A percentile compares a stretch with the other conserved stretches of the same genome.
These are phyloP conservation scores for Anagrus nilaparvatae DNA, from an alignment of 1,140 invertebrate genomes.

Conservation along the genomic window DNA sequence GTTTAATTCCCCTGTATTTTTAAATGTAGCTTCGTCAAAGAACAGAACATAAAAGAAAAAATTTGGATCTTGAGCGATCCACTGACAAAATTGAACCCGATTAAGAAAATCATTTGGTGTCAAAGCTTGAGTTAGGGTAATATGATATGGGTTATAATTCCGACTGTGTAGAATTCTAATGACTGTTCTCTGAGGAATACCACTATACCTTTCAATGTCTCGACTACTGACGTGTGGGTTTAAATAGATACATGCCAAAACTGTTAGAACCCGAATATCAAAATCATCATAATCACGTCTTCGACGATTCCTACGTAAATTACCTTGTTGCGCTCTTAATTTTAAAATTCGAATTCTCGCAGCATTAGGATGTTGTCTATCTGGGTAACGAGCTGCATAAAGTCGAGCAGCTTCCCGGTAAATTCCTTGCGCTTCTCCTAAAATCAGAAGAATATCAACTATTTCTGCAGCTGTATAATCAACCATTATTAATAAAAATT, in stretches of 20 bases:
- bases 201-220: conserved; percentile 9
- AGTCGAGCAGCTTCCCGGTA: conserved; percentile 2
- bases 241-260: conserved; percentile 5
- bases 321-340: conserved; percentile 7
- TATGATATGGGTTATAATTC: conserved; percentile 11
- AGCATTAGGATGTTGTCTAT: conserved; percentile 2
- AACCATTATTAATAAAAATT: conserved; percentile 6
- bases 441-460: conserved; percentile 7
- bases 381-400: conserved; percentile 9
- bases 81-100: conserved; percentile 13
- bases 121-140: conserved; percentile 7
- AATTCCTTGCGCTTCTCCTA: conserved; percentile 5
- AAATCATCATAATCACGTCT: background rate
- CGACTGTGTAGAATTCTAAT: conserved; percentile 4
- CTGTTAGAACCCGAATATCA: conserved; percentile 1
- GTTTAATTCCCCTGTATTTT: conserved; percentile 13
- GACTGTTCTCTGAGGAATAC: conserved; percentile 5
- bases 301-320: background rate
- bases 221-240: conserved; percentile 10
- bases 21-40: conserved; percentile 18
- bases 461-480: conserved; percentile 10
- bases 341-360: conserved; percentile 3
- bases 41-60: conserved; percentile 15
- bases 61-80: conserved; percentile 11
- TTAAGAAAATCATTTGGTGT: conserved; percentile 1